phyloP scores from a whole-genome alignment of 2,888 invertebrate genomes.

The Theristus sp. region DNA sequence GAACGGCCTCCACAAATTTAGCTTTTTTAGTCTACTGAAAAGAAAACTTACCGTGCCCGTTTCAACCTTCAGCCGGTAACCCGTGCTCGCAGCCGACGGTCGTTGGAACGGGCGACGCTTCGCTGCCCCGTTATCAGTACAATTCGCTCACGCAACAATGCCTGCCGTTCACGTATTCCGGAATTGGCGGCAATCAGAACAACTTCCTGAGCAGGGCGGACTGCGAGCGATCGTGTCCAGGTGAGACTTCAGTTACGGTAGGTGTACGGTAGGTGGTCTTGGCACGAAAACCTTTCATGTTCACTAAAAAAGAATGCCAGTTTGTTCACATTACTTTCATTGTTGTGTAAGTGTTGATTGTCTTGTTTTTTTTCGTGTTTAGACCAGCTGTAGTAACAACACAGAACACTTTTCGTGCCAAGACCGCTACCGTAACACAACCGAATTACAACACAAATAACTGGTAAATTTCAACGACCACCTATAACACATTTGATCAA shows the following conservation, averaged over 20 bases:
- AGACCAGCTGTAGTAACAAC: too few species aligned
- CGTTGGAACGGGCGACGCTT: constrained; percentile 15
- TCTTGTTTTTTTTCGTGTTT: too few species aligned
- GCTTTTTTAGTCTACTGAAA: too few species aligned
- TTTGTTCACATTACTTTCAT: neutral
- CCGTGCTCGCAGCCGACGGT: constrained; percentile 17
- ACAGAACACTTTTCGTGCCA: too few species aligned
- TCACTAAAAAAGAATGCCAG: neutral
- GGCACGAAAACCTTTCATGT: neutral
- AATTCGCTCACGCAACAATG: constrained; percentile 4
- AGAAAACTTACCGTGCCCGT: too few species aligned
- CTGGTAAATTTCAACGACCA: too few species aligned
- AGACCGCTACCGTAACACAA: too few species aligned
- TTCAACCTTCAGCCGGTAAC: neutral
- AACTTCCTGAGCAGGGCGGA: constrained; percentile 9
- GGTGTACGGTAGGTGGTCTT: neutral
- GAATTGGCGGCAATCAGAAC: constrained; percentile 8
- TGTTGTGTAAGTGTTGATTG: neutral
- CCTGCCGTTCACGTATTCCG: constrained; percentile 6
- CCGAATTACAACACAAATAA: too few species aligned
- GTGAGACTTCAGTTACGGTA: too few species aligned
- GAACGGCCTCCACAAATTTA: too few species aligned
- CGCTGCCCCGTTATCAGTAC: constrained; percentile 10
- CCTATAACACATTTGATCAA: too few species aligned
- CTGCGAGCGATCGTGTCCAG: constrained; percentile 7